Base-by-base conservation (phyloP, 1,140 invertebrate genomes). In the Dendroctonus valens region DNA sequence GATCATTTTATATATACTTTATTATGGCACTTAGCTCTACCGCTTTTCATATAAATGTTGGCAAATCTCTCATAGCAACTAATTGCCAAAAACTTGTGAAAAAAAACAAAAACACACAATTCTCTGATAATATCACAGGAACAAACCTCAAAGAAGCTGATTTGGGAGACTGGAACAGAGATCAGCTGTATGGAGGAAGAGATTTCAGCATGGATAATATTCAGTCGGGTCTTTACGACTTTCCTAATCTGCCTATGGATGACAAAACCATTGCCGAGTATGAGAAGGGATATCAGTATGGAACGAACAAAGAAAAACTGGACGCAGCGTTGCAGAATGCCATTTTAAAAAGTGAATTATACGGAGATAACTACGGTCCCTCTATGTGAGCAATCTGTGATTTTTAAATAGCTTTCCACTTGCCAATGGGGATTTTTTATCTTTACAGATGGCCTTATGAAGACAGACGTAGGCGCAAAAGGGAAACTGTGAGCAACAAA, bases 251-350 rank as follows among this genome's bases (percentile, higher is more conserved):
- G 40, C 58, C 54, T 39, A 7, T 59, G 39, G 73, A 73, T 39
- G 76, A 77, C 54, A 78, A 78, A 65, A 71, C 75, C 7, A 40
- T 77, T 7, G 59, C 69, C 11, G 75, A 78, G 39, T 79, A 77
- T 65, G 77, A 78, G 51, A 79, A 79, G 65, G 75, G 73, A 11
- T 76, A 73, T 53, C 72, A 68, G 37, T 77, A 79, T 54, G 75
- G 71, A 26, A 71, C 70, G 7, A 76, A 74, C 46, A 75, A 73
- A 46, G 76, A 74, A 11, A 75, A 77, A 66, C 60, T 76, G 53
- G 75, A 78, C 64, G 77, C 78, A 54, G 74, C 75, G 5, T 59
- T 78, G 12, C 75, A 79, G 65, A 79, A 78, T 63, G 77, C 78
- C 7, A 71, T 79, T 15, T 70, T 79, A 58, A 79, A 79, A 69